A percentile compares a stretch with the other conserved stretches of the same genome.
phyloP scores from a whole-genome alignment of 2,888 invertebrate genomes.

The Polydrusus tereticollis region DNA sequence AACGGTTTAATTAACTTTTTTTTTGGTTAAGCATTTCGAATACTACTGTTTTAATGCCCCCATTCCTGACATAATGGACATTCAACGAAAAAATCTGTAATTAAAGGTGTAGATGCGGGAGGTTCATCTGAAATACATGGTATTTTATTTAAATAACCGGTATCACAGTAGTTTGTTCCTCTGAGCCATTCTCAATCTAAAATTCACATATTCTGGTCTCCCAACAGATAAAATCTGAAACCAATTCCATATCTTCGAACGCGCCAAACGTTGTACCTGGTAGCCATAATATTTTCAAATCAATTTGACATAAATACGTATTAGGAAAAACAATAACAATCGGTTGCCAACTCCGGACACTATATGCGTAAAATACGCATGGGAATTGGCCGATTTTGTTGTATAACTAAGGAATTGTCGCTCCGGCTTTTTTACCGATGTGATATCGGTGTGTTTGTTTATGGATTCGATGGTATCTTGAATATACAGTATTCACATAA shows the following conservation, averaged over 20 bases:
- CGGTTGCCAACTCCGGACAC: conserved; percentile 27
- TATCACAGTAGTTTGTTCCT: background rate
- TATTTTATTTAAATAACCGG: too few species aligned
- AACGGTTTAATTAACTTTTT: conserved; percentile 38
- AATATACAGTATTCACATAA: too few species aligned
- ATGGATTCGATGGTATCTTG: conserved; percentile 23
- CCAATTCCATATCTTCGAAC: conserved; percentile 30
- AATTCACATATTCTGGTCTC: conserved; percentile 3
- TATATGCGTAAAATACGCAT: conserved; percentile 45
- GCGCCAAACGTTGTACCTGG: conserved; percentile 28
- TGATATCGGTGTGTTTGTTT: conserved; percentile 7
- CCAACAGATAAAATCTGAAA: conserved; percentile 31
- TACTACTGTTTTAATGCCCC: too few species aligned
- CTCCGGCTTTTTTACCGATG: conserved; percentile 16
- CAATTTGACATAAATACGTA: conserved; percentile 50
- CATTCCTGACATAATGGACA: too few species aligned
- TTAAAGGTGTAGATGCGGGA: too few species aligned
- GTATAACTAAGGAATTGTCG: conserved; percentile 38
- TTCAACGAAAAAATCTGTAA: too few species aligned
- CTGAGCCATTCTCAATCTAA: background rate
- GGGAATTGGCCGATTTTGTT: conserved; percentile 44
- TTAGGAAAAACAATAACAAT: conserved; percentile 50
- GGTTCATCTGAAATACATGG: too few species aligned
- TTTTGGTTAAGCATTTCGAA: too few species aligned
- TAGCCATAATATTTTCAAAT: conserved; percentile 49